These are phyloP conservation scores for Onychomys torridus DNA, from an alignment of 2,797 vertebrate genomes.

Conservation along the genomic window DNA sequence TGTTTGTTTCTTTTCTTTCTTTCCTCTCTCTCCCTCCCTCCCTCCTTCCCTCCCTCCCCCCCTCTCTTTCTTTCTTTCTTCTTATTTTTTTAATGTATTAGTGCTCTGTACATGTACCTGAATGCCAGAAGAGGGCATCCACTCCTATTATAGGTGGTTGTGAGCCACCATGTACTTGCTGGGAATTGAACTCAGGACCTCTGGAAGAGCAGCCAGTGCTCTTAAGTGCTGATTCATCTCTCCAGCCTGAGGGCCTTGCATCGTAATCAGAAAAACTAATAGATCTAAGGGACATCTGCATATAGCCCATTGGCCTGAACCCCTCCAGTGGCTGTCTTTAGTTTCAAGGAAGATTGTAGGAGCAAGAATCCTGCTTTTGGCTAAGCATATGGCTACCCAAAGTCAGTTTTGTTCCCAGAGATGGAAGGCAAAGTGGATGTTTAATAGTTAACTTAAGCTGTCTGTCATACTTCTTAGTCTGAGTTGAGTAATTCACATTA, in stretches of 20 bases:
- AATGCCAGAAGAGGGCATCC: not conserved
- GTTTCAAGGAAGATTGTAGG: not conserved
- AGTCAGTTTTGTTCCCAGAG: slow-evolving; percentile 11
- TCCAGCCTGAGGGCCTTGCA: not conserved
- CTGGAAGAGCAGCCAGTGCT: not conserved
- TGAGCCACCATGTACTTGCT: not conserved
- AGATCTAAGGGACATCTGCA: not conserved
- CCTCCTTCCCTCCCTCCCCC: fast-evolving
- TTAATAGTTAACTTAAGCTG: not conserved
- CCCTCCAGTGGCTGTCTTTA: not conserved
- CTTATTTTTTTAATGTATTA: not conserved
- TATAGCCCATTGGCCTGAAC: not conserved
- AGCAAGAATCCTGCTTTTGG: slow-evolving; percentile 12
- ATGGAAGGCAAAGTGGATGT: slow-evolving; percentile 11
- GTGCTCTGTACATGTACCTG: not conserved
- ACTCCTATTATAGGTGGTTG: not conserved
- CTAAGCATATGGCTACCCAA: not conserved
- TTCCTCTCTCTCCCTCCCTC: not conserved
- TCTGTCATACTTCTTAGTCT: slow-evolving; percentile 28
- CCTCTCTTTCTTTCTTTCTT: too few species aligned
- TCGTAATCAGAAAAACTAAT: not conserved
- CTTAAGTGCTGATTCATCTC: not conserved
- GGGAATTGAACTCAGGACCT: not conserved
- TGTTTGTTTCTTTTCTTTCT: too few species aligned
- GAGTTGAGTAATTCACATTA: not conserved